phyloP scores from a whole-genome alignment of 2,888 invertebrate species.

The Arctia plantaginis region DNA sequence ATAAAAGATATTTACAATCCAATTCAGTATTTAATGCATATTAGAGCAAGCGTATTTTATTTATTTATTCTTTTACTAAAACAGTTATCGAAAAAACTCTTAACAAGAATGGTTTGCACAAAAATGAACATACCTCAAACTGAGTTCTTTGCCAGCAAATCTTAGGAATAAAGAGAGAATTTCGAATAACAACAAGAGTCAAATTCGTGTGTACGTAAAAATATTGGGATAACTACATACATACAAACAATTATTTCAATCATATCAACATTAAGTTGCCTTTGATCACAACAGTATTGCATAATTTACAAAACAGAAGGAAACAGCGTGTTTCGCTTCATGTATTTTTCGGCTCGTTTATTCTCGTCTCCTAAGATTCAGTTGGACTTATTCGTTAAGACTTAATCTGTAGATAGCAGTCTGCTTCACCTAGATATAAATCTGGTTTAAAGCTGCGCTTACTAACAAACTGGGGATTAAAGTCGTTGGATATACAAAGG shows the following conservation, averaged over 20 bases:
- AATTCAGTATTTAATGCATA: no score
- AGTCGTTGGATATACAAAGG: constrained; percentile 16
- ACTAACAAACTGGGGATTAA: constrained; percentile 42
- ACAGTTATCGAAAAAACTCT: no score
- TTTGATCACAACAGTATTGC: not conserved
- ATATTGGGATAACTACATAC: not conserved
- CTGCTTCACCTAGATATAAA: constrained; percentile 39
- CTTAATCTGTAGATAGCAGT: constrained; percentile 26
- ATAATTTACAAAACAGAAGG: constrained; percentile 4
- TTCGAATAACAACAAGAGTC: not conserved
- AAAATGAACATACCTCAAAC: not conserved
- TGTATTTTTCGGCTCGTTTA: constrained; percentile 30
- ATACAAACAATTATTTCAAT: not conserved
- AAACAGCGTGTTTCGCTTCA: constrained; percentile 9
- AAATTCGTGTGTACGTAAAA: not conserved
- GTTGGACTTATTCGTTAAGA: constrained; percentile 38
- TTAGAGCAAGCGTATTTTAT: no score
- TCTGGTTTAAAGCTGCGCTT: constrained; percentile 48
- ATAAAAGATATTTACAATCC: no score
- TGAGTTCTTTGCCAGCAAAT: not conserved
- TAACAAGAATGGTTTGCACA: not conserved
- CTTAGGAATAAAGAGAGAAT: not conserved
- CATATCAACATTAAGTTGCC: not conserved
- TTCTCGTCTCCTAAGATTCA: constrained; percentile 29
- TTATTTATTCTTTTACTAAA: no score